Evolutionary conservation across 2,113 vertebrate species (phyloP).

Genomic region (Numida meleagris): DNA sequence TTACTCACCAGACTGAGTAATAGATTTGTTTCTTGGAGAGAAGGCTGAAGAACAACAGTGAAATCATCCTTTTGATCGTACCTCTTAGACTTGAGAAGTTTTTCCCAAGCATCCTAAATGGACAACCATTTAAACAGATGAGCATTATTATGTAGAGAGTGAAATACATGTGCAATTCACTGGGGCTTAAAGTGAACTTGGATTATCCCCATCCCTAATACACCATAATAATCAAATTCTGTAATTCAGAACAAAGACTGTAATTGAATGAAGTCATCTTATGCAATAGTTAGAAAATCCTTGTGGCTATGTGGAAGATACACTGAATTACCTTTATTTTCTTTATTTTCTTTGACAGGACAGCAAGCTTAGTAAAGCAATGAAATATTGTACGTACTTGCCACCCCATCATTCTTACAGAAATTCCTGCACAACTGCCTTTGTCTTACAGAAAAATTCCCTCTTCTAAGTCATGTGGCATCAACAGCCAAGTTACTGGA

Average conservation of each 20-base stretch:
- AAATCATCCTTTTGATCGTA: constrained; percentile 84
- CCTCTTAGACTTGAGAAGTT: constrained; percentile 78
- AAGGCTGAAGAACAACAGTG: constrained; percentile 85
- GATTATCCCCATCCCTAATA: background rate
- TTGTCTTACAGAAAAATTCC: background rate
- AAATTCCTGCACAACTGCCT: background rate
- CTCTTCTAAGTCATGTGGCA: background rate
- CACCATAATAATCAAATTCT: constrained; percentile 9
- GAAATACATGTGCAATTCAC: background rate
- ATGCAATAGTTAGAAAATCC: background rate
- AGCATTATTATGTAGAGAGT: background rate
- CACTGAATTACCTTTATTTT: background rate
- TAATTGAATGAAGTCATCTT: background rate
- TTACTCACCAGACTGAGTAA: constrained; percentile 69
- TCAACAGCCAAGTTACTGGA: background rate
- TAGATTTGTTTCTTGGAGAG: constrained; percentile 72
- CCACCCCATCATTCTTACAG: background rate
- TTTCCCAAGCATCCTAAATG: constrained; percentile 78
- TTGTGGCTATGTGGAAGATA: background rate
- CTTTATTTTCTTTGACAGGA: background rate
- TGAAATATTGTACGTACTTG: background rate
- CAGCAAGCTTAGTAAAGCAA: background rate
- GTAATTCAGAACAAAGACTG: constrained; percentile 1
- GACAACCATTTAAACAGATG: background rate
- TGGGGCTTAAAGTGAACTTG: background rate